phyloP scores from a whole-genome alignment of 2,113 vertebrate species.

The Barnardius zonarius region DNA sequence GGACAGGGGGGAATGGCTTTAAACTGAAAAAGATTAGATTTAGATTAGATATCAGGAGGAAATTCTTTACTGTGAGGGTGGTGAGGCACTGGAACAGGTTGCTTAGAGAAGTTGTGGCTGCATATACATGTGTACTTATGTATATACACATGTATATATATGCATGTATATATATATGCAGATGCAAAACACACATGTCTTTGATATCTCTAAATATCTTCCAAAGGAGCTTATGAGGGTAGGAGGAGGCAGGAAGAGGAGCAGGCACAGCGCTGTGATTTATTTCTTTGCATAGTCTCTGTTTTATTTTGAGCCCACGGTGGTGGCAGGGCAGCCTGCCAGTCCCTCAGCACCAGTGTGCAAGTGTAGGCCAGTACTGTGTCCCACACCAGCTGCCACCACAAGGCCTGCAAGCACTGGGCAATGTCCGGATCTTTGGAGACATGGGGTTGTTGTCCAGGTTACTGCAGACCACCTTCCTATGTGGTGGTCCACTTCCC shows the following conservation, averaged over 20 bases:
- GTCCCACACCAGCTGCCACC: not conserved
- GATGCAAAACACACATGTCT: not conserved
- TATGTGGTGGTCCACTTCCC: not conserved
- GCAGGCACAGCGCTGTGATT: not conserved
- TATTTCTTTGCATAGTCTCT: not conserved
- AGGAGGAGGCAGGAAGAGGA: not conserved
- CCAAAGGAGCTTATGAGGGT: not conserved
- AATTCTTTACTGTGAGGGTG: not conserved
- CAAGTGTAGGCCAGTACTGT: not conserved
- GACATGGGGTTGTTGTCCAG: accelerated
- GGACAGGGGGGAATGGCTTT: not conserved
- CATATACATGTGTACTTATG: not conserved
- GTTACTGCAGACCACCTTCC: not conserved
- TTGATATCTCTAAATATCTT: not conserved
- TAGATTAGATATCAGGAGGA: not conserved
- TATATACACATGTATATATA: no score
- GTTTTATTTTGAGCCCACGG: not conserved
- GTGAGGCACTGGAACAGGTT: not conserved
- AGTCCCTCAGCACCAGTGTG: not conserved
- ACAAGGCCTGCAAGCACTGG: accelerated
- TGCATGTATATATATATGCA: no score
- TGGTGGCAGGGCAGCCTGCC: no score
- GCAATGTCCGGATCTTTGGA: not conserved
- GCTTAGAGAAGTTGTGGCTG: not conserved
- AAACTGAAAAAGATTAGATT: not conserved